Percentiles rank a stretch among this genome's conserved stretches.
These are phyloP conservation scores for Danaus plexippus DNA, from an alignment of 1,140 invertebrate species.

Conservation along the genomic window DNA sequence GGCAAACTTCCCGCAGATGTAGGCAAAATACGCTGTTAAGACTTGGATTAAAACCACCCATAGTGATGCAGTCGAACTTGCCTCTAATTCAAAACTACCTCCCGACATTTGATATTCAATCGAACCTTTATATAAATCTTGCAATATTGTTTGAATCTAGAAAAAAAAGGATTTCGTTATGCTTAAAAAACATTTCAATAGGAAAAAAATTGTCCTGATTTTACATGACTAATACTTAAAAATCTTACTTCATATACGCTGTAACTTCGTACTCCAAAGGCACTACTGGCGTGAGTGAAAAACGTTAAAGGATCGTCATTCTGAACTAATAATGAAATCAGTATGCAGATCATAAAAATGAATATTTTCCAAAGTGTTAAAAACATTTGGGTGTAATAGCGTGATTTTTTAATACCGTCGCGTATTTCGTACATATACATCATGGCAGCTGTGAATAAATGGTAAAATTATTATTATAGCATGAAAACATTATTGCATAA, in stretches of 20 bases:
- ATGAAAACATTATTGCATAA: constrained; percentile 7
- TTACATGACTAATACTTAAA: no score
- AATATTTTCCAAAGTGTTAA: constrained; percentile 90
- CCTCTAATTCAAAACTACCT: constrained; percentile 76
- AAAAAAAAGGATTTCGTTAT: constrained; percentile 12
- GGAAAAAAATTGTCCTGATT: not conserved
- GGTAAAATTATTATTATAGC: no score
- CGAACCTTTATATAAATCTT: constrained; percentile 74
- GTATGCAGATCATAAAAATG: constrained; percentile 80
- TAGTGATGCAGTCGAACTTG: constrained; percentile 77
- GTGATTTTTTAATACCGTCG: constrained; percentile 80
- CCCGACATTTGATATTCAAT: constrained; percentile 78
- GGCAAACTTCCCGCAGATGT: constrained; percentile 91
- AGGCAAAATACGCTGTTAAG: constrained; percentile 84
- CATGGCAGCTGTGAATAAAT: constrained; percentile 22
- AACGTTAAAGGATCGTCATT: constrained; percentile 81
- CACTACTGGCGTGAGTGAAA: constrained; percentile 78
- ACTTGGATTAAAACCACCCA: constrained; percentile 88
- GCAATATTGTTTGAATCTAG: constrained; percentile 72
- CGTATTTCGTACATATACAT: constrained; percentile 71
- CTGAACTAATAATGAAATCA: constrained; percentile 80
- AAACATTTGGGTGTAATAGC: constrained; percentile 90
- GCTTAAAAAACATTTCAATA: no score
- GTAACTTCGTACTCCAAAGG: constrained; percentile 83
- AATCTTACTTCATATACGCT: constrained; percentile 77